Evolutionary conservation across 1,140 invertebrate species (phyloP).

Genomic region (Lethrus apterus): DNA sequence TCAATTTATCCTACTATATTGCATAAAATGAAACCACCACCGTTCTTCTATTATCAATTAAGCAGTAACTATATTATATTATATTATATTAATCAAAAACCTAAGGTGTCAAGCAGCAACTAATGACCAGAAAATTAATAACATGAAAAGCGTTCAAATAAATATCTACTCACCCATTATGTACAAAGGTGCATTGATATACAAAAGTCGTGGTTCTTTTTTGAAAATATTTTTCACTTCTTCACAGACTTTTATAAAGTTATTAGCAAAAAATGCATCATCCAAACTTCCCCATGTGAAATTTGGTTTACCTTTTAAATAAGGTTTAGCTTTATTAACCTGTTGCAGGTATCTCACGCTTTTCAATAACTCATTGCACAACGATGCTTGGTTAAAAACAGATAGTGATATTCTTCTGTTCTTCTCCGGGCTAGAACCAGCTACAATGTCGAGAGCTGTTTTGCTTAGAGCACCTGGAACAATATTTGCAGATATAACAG

Average conservation of each 20-base stretch:
- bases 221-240: constrained; percentile 37
- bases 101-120: too few species aligned
- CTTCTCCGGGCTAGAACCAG: constrained; percentile 2
- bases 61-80: too few species aligned
- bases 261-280: constrained; percentile 19
- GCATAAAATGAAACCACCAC: too few species aligned
- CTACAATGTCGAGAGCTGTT: constrained; percentile 1
- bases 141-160: constrained; percentile 24
- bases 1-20: too few species aligned
- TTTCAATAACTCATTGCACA: constrained; percentile 32
- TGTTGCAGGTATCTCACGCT: constrained; percentile 27
- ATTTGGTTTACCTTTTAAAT: constrained; percentile 9
- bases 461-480: constrained; percentile 1
- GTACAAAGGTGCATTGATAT: constrained; percentile 40
- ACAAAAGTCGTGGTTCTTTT: constrained; percentile 39
- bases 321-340: constrained; percentile 23
- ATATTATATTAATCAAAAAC: too few species aligned
- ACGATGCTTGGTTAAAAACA: constrained; percentile 30
- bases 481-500: too few species aligned
- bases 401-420: constrained; percentile 26
- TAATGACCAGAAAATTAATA: too few species aligned
- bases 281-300: constrained; percentile 32
- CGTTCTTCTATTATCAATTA: too few species aligned
- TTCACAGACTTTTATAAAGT: constrained; percentile 26
- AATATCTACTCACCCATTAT: constrained; percentile 35